Evolutionary conservation across 2,888 invertebrate species (phyloP).

Genomic region (Cecidostiba fungosa): DNA sequence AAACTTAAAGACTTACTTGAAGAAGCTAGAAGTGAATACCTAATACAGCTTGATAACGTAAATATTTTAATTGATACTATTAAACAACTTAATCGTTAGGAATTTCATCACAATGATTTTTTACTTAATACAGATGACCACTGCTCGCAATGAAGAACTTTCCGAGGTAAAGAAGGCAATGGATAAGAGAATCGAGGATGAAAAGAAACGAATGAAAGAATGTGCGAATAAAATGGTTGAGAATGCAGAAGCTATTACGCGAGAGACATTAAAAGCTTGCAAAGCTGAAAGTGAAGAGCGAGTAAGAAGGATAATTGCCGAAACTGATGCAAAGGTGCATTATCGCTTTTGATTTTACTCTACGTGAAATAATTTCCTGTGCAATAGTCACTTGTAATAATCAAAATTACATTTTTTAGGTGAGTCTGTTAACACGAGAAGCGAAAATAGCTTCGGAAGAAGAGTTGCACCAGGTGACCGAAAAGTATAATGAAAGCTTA

Average conservation of each 20-base stretch:
- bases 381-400: neutral
- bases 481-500: constrained; percentile 70
- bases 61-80: constrained; percentile 34
- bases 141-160: constrained; percentile 71
- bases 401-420: constrained; percentile 62
- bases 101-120: neutral
- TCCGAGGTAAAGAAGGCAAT: constrained; percentile 67
- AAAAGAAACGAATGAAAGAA: constrained; percentile 71
- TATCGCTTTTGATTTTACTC: constrained; percentile 31
- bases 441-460: constrained; percentile 70
- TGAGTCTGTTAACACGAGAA: constrained; percentile 72
- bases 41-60: constrained; percentile 72
- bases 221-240: constrained; percentile 72
- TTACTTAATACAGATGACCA: constrained; percentile 67
- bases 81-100: neutral
- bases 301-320: constrained; percentile 73
- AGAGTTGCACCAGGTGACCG: constrained; percentile 71
- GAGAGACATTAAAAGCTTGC: constrained; percentile 74
- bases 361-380: neutral
- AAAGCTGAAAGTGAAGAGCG: constrained; percentile 74
- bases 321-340: constrained; percentile 75
- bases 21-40: constrained; percentile 68
- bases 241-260: constrained; percentile 73
- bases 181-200: constrained; percentile 71
- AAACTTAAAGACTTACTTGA: constrained; percentile 68